Evolutionary conservation across 2,113 vertebrate species (phyloP).

Genomic region (Dicentrarchus labrax): DNA sequence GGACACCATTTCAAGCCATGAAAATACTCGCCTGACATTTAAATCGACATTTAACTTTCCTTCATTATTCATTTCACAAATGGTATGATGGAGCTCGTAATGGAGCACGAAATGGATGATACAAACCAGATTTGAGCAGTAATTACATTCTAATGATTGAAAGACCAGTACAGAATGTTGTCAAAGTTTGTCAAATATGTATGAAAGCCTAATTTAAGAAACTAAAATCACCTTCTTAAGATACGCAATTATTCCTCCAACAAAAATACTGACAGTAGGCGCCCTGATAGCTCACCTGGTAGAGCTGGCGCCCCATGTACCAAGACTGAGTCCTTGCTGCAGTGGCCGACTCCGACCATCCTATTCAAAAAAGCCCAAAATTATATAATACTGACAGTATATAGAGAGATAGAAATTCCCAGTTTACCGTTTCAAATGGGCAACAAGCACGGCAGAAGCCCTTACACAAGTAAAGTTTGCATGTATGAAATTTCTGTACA

Average conservation of each 20-base stretch:
- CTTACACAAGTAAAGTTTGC: background rate
- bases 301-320: background rate
- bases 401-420: too few species aligned
- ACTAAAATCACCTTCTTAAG: background rate
- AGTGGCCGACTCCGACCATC: too few species aligned
- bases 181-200: background rate
- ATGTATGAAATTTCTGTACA: background rate
- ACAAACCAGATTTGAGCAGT: background rate
- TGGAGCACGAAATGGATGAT: background rate
- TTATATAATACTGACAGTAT: too few species aligned
- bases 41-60: background rate
- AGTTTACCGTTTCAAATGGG: too few species aligned
- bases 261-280: background rate
- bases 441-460: too few species aligned
- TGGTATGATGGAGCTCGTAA: background rate
- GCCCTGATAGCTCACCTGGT: too few species aligned
- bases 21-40: constrained; percentile 9
- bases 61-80: constrained; percentile 2
- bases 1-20: background rate
- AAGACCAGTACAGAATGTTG: background rate
- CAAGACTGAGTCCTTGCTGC: too few species aligned
- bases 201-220: background rate
- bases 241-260: background rate
- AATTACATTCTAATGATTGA: background rate
- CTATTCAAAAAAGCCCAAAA: too few species aligned